A percentile compares a stretch with the other conserved stretches of the same genome.
Evolutionary conservation across 1,140 invertebrate species (phyloP).

Genomic region (Solenopsis fugax): DNA sequence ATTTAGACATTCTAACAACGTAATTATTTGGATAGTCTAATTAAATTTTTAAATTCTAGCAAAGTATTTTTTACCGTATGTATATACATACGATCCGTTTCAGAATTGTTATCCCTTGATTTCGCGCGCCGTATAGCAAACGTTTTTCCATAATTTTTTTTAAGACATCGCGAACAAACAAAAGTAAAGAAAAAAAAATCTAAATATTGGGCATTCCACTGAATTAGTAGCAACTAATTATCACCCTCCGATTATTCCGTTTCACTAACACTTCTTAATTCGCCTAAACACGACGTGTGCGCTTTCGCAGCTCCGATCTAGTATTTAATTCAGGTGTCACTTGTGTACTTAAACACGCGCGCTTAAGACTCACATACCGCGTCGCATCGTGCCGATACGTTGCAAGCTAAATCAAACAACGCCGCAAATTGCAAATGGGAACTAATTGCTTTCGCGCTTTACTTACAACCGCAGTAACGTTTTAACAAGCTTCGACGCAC

Average conservation of each 20-base stretch:
- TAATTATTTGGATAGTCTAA: too few relatives aligned
- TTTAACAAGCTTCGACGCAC: constrained; percentile 69
- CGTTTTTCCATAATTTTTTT: background rate
- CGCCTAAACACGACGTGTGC: background rate
- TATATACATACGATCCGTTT: background rate
- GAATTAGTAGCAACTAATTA: background rate
- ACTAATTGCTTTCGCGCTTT: constrained; percentile 76
- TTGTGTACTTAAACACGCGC: constrained; percentile 54
- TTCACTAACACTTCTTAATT: constrained; percentile 17
- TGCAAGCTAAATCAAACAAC: constrained; percentile 71
- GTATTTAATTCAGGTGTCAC: constrained; percentile 62
- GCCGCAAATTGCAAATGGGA: constrained; percentile 75
- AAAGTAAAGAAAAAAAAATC: background rate
- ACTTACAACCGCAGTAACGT: constrained; percentile 75
- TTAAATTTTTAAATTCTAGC: too few relatives aligned
- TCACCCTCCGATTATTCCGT: background rate
- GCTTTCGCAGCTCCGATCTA: constrained; percentile 17
- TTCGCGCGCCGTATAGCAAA: background rate
- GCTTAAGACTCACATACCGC: constrained; percentile 33
- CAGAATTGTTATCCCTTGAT: background rate
- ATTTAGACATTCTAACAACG: too few relatives aligned
- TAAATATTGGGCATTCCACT: background rate
- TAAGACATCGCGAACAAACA: background rate
- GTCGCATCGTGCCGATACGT: background rate
- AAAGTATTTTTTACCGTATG: too few relatives aligned